phyloP scores from a whole-genome alignment of 2,797 vertebrate genomes.

The Chrosomus eos region DNA sequence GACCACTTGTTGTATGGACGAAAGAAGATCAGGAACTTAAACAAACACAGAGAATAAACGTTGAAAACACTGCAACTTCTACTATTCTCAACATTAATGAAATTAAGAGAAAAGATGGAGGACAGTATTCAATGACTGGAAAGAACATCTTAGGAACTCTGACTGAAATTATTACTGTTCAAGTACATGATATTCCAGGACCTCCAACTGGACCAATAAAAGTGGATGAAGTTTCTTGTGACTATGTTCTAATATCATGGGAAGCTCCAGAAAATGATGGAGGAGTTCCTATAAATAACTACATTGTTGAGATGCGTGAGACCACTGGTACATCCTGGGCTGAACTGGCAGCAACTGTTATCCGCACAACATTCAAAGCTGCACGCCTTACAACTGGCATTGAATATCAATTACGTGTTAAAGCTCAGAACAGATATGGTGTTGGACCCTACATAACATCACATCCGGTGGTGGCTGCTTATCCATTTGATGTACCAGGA shows the following conservation, averaged over 20 bases:
- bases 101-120: slow-evolving; percentile 88
- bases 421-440: slow-evolving; percentile 97
- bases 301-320: slow-evolving; percentile 95
- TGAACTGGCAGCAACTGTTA: slow-evolving; percentile 94
- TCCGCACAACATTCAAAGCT: slow-evolving; percentile 97
- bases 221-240: slow-evolving; percentile 95
- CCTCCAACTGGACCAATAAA: slow-evolving; percentile 95
- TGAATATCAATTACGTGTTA: slow-evolving; percentile 95
- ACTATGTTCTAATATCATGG: slow-evolving; percentile 94
- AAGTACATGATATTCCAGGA: slow-evolving; percentile 96
- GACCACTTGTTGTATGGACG: slow-evolving; percentile 93
- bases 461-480: slow-evolving; percentile 87
- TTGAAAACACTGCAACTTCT: slow-evolving; percentile 90
- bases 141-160: slow-evolving; percentile 93
- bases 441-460: slow-evolving; percentile 87
- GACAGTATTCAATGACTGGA: slow-evolving; percentile 90
- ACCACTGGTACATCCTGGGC: slow-evolving; percentile 95
- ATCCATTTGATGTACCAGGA: slow-evolving; percentile 95
- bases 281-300: slow-evolving; percentile 96
- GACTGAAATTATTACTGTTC: slow-evolving; percentile 89
- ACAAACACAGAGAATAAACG: slow-evolving; percentile 95
- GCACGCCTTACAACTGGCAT: slow-evolving; percentile 89
- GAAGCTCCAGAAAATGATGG: slow-evolving; percentile 94
- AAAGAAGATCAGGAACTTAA: slow-evolving; percentile 87
- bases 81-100: slow-evolving; percentile 93